Evolutionary conservation across 92 coral and sea anemone species (phyloP).

Genomic region (Micromussa lordhowensis): DNA sequence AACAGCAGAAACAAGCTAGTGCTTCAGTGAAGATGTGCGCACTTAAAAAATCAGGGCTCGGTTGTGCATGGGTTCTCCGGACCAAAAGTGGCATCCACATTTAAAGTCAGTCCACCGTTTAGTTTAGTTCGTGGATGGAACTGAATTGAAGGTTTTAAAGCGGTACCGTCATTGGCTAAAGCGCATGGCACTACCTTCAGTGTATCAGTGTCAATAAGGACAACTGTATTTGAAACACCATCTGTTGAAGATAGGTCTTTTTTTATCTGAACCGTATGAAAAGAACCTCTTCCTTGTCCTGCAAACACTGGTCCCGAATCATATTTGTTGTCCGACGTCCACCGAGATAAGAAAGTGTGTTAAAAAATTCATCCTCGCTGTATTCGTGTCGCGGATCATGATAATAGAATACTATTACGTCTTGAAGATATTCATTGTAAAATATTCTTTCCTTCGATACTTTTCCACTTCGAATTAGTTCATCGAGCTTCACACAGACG

Average conservation of each 20-base stretch:
- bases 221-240: conserved; percentile 24
- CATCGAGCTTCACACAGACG: conserved; percentile 44
- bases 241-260: conserved; percentile 25
- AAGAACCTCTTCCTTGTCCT: background rate
- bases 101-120: conserved; percentile 36
- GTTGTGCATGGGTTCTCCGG: conserved; percentile 43
- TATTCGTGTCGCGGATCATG: conserved; percentile 59
- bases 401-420: conserved; percentile 31
- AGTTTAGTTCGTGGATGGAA: conserved; percentile 49
- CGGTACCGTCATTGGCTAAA: conserved; percentile 56
- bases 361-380: conserved; percentile 54
- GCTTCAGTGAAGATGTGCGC: conserved; percentile 40
- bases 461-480: conserved; percentile 32
- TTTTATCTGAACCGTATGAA: too few species aligned
- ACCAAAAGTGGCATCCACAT: conserved; percentile 43
- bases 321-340: conserved; percentile 55
- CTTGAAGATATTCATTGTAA: conserved; percentile 34
- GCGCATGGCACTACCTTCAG: conserved; percentile 46
- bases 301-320: conserved; percentile 59
- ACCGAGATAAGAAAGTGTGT: conserved; percentile 44
- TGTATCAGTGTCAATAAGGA: conserved; percentile 29
- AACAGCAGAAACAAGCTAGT: conserved; percentile 29
- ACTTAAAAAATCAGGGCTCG: conserved; percentile 45
- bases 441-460: conserved; percentile 41
- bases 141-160: conserved; percentile 55